A percentile compares a stretch with the other conserved stretches of the same genome.
Evolutionary conservation across 2,113 vertebrate species (phyloP).

Genomic region (Sinocyclocheilus grahami): DNA sequence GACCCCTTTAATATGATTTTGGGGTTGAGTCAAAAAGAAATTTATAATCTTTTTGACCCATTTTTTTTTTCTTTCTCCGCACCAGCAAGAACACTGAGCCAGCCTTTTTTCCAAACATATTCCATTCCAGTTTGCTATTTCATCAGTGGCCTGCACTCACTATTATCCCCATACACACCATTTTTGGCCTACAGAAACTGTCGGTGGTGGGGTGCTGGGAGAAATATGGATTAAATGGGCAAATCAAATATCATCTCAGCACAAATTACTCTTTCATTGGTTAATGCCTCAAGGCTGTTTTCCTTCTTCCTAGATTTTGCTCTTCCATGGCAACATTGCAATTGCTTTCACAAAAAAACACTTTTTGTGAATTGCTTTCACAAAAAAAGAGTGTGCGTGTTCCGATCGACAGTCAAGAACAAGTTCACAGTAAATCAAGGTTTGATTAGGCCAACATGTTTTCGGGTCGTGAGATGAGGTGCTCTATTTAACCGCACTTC

Average conservation of each 20-base stretch:
- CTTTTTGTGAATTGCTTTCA: too few species aligned
- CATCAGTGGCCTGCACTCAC: constrained; percentile 51
- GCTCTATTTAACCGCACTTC: not conserved
- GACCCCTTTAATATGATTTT: too few species aligned
- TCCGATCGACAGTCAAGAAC: constrained; percentile 29
- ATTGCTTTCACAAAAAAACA: constrained; percentile 34
- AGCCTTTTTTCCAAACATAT: constrained; percentile 13
- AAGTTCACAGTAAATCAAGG: constrained; percentile 65
- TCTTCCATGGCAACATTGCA: constrained; percentile 66
- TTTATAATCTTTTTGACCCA: not conserved
- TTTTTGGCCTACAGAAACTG: constrained; percentile 57
- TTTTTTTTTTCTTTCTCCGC: not conserved
- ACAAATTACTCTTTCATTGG: constrained; percentile 57
- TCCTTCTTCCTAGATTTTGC: constrained; percentile 45
- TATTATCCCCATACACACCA: constrained; percentile 45
- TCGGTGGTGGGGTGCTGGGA: constrained; percentile 31
- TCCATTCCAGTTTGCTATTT: constrained; percentile 56
- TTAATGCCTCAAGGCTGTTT: constrained; percentile 71
- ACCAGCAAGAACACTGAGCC: not conserved
- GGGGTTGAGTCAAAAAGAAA: not conserved
- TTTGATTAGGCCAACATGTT: constrained; percentile 38
- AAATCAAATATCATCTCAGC: constrained; percentile 43
- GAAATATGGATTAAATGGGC: constrained; percentile 51
- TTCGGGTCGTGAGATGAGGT: not conserved
- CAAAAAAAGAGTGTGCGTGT: constrained; percentile 42